These are phyloP conservation scores for Centropristis striata DNA, from an alignment of 2,113 vertebrate species.

Conservation along the genomic window DNA sequence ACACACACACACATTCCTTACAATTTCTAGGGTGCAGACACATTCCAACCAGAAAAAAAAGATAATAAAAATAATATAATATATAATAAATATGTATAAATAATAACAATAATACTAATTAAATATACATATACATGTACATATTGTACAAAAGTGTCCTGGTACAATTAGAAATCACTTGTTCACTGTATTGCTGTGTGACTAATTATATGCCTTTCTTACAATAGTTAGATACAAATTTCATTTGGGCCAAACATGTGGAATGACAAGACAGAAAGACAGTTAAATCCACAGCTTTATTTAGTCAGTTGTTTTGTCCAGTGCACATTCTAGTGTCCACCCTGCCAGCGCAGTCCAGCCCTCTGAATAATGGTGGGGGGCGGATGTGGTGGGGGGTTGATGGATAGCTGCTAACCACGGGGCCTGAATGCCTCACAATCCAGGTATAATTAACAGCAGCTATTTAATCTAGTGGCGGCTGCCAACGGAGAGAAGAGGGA, in stretches of 20 bases:
- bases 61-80: too few species aligned
- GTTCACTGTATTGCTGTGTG: background rate
- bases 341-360: conserved; percentile 10
- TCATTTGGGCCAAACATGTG: background rate
- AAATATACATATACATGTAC: background rate
- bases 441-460: conserved; percentile 88
- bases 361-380: conserved; percentile 40
- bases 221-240: background rate
- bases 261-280: background rate
- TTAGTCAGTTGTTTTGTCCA: conserved; percentile 9
- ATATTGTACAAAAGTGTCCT: background rate
- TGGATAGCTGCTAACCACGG: conserved; percentile 67
- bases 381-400: conserved; percentile 37
- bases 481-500: conserved; percentile 80
- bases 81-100: too few species aligned
- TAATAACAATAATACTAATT: too few species aligned
- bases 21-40: too few species aligned
- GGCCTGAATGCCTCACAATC: conserved; percentile 65
- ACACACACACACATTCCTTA: too few species aligned
- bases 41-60: too few species aligned
- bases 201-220: background rate
- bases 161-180: background rate
- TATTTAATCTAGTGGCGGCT: conserved; percentile 85
- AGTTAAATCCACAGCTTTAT: conserved; percentile 3
- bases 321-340: background rate